Evolutionary conservation across 2,797 vertebrate genomes (phyloP).

Genomic region (Tragopan temminckii): DNA sequence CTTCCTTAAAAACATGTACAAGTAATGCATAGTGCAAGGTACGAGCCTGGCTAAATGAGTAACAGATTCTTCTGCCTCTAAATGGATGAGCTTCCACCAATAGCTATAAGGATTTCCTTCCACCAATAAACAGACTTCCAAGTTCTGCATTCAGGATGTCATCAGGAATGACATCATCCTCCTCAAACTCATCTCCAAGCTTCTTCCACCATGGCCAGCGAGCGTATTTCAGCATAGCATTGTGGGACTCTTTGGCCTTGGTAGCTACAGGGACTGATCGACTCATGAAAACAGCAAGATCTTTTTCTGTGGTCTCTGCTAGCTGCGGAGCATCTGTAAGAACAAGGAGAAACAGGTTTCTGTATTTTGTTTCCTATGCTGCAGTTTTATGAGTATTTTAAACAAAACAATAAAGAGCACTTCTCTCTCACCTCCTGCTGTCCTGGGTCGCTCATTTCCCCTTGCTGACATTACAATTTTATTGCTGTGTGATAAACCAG

Average conservation of each 20-base stretch:
- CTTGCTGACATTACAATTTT: background rate
- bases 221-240: constrained; percentile 82
- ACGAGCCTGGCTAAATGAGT: background rate
- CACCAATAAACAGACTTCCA: constrained; percentile 85
- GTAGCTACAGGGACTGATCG: constrained; percentile 85
- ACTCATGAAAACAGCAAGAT: constrained; percentile 85
- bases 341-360: constrained; percentile 22
- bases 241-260: constrained; percentile 89
- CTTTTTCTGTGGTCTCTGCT: constrained; percentile 77
- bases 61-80: constrained; percentile 20
- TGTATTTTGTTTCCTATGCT: background rate
- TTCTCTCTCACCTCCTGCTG: background rate
- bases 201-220: constrained; percentile 92
- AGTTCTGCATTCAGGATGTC: constrained; percentile 84
- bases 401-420: background rate
- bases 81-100: constrained; percentile 79
- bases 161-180: constrained; percentile 73
- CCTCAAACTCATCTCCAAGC: constrained; percentile 81
- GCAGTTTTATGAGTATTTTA: background rate
- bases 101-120: constrained; percentile 75
- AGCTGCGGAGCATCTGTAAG: constrained; percentile 89
- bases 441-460: background rate
- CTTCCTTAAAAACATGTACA: background rate
- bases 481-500: background rate
- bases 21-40: background rate